A percentile compares a stretch with the other conserved stretches of the same genome.
Evolutionary conservation across 2,888 invertebrate genomes (phyloP).

Genomic region (Deilephila porcellus): DNA sequence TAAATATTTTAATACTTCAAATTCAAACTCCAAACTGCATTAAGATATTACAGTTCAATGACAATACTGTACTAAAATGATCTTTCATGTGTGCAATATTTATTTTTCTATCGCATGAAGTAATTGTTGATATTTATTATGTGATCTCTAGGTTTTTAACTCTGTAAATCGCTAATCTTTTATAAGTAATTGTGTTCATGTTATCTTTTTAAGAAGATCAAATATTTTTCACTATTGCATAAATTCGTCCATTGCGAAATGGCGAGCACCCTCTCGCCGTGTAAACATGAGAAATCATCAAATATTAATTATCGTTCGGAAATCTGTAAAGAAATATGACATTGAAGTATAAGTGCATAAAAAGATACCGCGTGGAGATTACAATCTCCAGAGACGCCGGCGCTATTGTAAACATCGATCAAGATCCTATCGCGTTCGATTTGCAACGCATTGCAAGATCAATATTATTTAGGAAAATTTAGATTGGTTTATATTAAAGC

Average conservation of each 20-base stretch:
- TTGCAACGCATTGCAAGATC: slow-evolving; percentile 31
- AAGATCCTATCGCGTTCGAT: slow-evolving; percentile 28
- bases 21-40: too few relatives aligned
- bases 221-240: not conserved
- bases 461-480: slow-evolving; percentile 27
- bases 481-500: not conserved
- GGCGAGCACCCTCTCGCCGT: not conserved
- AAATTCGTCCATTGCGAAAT: not conserved
- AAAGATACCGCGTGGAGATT: slow-evolving; percentile 12
- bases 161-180: too few relatives aligned
- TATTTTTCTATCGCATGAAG: too few relatives aligned
- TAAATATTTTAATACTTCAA: too few relatives aligned
- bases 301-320: slow-evolving; percentile 14
- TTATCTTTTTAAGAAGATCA: too few relatives aligned
- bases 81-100: too few relatives aligned
- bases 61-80: too few relatives aligned
- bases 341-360: slow-evolving; percentile 9
- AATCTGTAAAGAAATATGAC: slow-evolving; percentile 10
- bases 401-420: slow-evolving; percentile 28
- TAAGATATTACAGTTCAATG: too few relatives aligned
- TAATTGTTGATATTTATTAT: too few relatives aligned
- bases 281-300: not conserved
- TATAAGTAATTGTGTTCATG: too few relatives aligned
- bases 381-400: slow-evolving; percentile 29
- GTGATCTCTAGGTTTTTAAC: too few relatives aligned